Evolutionary conservation across 2,797 vertebrate species (phyloP), one percentile per base, ranked within the genome.

Genomic region (Tamandua tetradactyla): DNA sequence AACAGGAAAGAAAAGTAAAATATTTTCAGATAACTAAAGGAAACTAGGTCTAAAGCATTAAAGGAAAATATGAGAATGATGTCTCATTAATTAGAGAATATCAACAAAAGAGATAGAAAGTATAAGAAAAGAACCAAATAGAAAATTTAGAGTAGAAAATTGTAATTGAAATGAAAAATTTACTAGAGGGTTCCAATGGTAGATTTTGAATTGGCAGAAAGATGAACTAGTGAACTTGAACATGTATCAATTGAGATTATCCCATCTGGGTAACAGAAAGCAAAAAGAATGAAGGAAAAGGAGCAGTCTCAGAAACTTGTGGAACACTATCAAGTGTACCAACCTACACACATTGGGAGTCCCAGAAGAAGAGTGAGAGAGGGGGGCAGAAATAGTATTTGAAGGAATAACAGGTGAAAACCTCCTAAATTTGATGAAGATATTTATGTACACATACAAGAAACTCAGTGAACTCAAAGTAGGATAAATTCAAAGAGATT

Each of bases 131-230:
- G 35, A 95, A 75, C 7, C 23, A 89, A 89, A 69, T 80, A 81
- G 40, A 87, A 94, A 80, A 87, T 90, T 14, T 96, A 12, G 37
- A 94, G n/a, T 95, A 84, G 42, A 80, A 93, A 95, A 68, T 80
- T 80, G 25, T 82, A 82, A 91, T 30, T 83, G 27, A 91, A 95
- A 80, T 86, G 13, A 55, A 81, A 91, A 80, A 69, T 20, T 89
- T 89, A 87, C 57, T 61, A 14, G 87, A 74, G 64, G 68, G 5
- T 17, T 75, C 87, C 22, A 55, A 13, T 40, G 92, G 52, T 15
- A 35, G 59, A 92, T 93, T 61, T 75, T 47, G 37, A 93, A 17
- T 30, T 68, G 27, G n/a, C 27, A 92, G 59, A 92, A 88, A 30
- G 69, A 90, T 86, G 35, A n/a, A 87, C 44, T 95, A 95, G 86